Evolutionary conservation across 2,888 invertebrate genomes (phyloP).

Genomic region (Thera obeliscata): DNA sequence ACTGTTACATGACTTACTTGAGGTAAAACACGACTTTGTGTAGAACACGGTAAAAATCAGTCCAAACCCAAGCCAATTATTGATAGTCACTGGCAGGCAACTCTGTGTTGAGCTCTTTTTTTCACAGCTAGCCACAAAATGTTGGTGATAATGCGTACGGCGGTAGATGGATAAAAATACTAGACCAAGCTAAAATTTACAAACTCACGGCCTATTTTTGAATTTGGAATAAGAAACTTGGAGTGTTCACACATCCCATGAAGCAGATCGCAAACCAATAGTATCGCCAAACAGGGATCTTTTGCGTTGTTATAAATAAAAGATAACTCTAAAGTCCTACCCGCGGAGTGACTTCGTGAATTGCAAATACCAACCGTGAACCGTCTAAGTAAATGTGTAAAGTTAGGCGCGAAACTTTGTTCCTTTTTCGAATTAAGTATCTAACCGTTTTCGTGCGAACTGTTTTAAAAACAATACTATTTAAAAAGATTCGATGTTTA

Average conservation of each 20-base stretch:
- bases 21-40: too few species aligned
- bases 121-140: too few species aligned
- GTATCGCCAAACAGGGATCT: slow-evolving; percentile 58
- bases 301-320: slow-evolving; percentile 81
- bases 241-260: background rate
- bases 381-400: slow-evolving; percentile 60
- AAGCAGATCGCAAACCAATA: slow-evolving; percentile 46
- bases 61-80: too few species aligned
- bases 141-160: too few species aligned
- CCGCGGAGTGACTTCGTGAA: slow-evolving; percentile 76
- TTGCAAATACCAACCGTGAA: slow-evolving; percentile 73
- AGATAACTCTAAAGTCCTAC: slow-evolving; percentile 78
- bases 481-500: slow-evolving; percentile 63
- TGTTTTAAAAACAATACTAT: slow-evolving; percentile 66
- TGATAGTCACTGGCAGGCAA: too few species aligned
- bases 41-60: too few species aligned
- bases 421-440: slow-evolving; percentile 37
- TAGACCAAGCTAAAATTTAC: background rate
- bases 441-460: slow-evolving; percentile 50
- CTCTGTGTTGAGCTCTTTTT: too few species aligned
- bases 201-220: background rate
- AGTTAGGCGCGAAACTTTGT: slow-evolving; percentile 52
- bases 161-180: too few species aligned
- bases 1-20: background rate
- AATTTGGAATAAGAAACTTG: background rate